Evolutionary conservation across 2,888 invertebrate genomes (phyloP), one percentile per base, ranked within the genome.

Genomic region (Drosophila pullipes): DNA sequence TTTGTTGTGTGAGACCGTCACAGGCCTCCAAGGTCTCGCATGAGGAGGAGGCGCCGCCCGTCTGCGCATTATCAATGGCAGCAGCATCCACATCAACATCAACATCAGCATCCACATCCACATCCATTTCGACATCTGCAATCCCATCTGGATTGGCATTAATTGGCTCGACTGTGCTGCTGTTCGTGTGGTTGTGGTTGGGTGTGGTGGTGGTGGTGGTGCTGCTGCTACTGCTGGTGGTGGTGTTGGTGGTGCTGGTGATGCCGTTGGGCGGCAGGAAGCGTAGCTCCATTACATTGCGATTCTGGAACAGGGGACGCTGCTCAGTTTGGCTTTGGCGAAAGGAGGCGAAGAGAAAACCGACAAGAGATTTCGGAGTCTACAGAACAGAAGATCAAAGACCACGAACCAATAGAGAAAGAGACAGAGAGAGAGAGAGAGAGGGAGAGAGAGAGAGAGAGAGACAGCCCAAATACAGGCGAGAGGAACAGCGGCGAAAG

Each of bases 231-330:
- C 28, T 39, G 61, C 22, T 25, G 47, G 16, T 57, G 31, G 16
- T 47, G 47, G 25, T 22, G 30, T 30, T 30, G 3, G 22, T 47
- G 22, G 22, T 69, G 61, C 35, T 37, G 35, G 11, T 22, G 41
- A 41, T 76, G 71, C 68, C 71, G 59, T 73, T 81, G 33, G 83
- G 75, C 54, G 85, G 92, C 92, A 91, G 92, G 91, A 92, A 94
- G 80, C 91, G 93, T 83, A 91, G 92, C 92, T 91, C 93, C 93
- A 91, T 93, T 84, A 93, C 92, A 82, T 93, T 93, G 84, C 92
- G 92, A 91, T 93, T 93, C 93, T 93, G 92, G 85, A 93, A 93
- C 91, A 92, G 80, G 89, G 90, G 86, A 93, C 89, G 92, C 92
- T 91, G 92, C 92, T 91, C 85, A 92, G 90, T 91, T 83, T 76